Base-by-base conservation (phyloP, 2,113 vertebrate genomes). In the Helogale parvula region DNA sequence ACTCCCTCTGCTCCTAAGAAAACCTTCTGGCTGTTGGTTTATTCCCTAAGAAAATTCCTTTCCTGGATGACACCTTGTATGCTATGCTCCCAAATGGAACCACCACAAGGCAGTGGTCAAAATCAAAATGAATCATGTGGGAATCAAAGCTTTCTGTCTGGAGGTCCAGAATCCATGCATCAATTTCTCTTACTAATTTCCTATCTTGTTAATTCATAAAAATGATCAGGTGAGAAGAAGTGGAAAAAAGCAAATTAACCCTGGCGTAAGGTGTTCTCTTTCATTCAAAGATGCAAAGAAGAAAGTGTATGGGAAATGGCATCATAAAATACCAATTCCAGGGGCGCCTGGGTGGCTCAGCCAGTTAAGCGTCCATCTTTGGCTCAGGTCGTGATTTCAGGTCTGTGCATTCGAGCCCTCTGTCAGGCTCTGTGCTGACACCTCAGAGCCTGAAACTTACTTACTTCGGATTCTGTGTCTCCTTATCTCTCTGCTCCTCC, bases 1-100 rank as follows among this genome's bases (percentile, higher is more conserved):
- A 98, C 66, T 98, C 97, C 93, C 90, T 98, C 86, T 94, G 87
- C 85, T 98, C 77, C 93, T 89, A 96, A 96, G 84, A 98, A 98
- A 98, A 98, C 63, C 95, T 97, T 97, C 97, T 93, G 93, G 94
- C 93, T 97, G 88, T 83, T 93, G 92, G 93, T 77, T 98, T 97
- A 97, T 97, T 98, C 95, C 94, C 77, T 72, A 89, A 98, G 84
- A 66, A 97, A 88, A 93, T 33, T 15, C 92, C 95, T 98, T 97
- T 96, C 92, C n/a, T 27, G 63, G 89, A 85, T 65, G 83, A 96
- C 65, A 97, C 47, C 69, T 94, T 0, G 0, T 6, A 95, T 94
- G 68, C 52, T 41, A 45, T 4, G 6, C 5, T 96, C 95, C 60
- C 52, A 94, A 85, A 15, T 60, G 57, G 57, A 47, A 88, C 17